Percentiles rank a stretch among this genome's conserved stretches.
phyloP scores from a whole-genome alignment of 2,797 vertebrate genomes.

The Cyprinodon diabolis region DNA sequence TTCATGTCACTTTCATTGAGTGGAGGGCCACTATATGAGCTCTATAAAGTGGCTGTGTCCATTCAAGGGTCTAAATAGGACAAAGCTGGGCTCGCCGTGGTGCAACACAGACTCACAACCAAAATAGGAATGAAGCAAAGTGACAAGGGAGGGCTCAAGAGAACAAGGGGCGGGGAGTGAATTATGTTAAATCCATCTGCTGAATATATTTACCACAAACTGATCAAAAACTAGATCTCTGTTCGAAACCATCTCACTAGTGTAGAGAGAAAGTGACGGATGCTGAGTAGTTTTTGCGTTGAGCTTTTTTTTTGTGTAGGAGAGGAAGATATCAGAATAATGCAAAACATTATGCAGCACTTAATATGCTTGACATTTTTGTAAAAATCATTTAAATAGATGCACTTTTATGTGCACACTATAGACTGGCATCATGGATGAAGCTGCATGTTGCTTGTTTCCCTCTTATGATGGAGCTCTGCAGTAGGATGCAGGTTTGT shows the following conservation, averaged over 20 bases:
- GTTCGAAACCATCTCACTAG: neutral
- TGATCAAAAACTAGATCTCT: conserved; percentile 31
- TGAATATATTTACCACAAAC: conserved; percentile 49
- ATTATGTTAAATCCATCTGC: conserved; percentile 45
- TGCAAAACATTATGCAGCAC: neutral
- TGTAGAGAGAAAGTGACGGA: neutral
- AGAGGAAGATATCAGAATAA: neutral
- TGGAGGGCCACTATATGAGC: conserved; percentile 69
- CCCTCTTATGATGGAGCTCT: conserved; percentile 37
- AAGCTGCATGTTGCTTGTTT: conserved; percentile 42
- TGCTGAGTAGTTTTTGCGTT: neutral
- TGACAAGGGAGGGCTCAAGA: conserved; percentile 33
- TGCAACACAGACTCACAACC: conserved; percentile 65
- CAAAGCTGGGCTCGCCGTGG: conserved; percentile 71
- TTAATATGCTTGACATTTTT: neutral
- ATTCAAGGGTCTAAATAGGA: conserved; percentile 81
- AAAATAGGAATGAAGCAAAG: conserved; percentile 72
- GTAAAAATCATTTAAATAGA: neutral
- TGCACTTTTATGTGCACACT: conserved; percentile 5
- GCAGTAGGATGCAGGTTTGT: conserved; percentile 61
- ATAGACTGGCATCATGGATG: conserved; percentile 68
- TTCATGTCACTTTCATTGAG: conserved; percentile 85
- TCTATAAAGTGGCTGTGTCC: conserved; percentile 76
- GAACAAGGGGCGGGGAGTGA: conserved; percentile 27
- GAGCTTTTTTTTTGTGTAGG: neutral